phyloP scores from a whole-genome alignment of 2,113 vertebrate species.

The Paratilapia polleni region DNA sequence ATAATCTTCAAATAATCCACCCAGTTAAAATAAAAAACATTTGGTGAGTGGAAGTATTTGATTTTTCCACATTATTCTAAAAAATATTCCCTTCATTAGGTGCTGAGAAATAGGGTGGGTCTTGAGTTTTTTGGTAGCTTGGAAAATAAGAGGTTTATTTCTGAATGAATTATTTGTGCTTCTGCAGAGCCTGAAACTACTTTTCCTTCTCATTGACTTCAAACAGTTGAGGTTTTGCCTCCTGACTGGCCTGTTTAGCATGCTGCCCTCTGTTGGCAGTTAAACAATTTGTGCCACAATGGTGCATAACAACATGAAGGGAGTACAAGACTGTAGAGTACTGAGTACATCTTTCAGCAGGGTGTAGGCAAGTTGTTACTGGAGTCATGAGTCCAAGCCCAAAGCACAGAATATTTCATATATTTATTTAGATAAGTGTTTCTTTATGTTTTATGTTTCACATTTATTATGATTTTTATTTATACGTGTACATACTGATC shows the following conservation, averaged over 20 bases:
- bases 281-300: neutral
- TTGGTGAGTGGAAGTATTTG: no score
- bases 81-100: neutral
- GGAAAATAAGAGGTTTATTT: constrained; percentile 32
- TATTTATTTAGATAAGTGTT: neutral
- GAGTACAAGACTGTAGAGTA: neutral
- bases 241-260: neutral
- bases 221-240: constrained; percentile 2
- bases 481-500: no score
- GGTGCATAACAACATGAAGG: neutral
- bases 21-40: no score
- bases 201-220: neutral
- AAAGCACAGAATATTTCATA: neutral
- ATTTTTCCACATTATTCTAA: neutral
- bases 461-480: no score
- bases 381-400: neutral
- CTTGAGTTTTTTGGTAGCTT: neutral
- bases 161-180: constrained; percentile 15
- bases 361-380: neutral
- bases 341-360: neutral
- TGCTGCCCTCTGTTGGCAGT: constrained; percentile 61
- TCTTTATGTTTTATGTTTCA: neutral
- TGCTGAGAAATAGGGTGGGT: neutral
- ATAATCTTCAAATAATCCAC: neutral
- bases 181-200: neutral